Evolutionary conservation across 1,140 invertebrate genomes (phyloP).

Genomic region (Leptinotarsa texana): DNA sequence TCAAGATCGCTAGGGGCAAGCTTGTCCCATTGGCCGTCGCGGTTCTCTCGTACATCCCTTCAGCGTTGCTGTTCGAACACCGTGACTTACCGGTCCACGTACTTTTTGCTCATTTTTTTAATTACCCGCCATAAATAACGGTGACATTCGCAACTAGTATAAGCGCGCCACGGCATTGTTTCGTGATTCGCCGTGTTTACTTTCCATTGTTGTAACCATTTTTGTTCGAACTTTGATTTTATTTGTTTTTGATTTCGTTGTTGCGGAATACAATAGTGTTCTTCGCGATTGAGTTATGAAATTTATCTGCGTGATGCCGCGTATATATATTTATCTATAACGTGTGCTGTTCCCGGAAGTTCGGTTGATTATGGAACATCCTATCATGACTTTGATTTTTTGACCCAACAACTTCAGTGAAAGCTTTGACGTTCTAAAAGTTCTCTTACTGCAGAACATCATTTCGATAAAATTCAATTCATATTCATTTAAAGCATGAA

Average conservation of each 20-base stretch:
- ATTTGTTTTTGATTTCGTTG: neutral
- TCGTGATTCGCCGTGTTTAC: conserved; percentile 18
- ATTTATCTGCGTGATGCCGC: neutral
- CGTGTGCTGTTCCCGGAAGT: neutral
- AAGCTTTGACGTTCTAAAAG: too few relatives aligned
- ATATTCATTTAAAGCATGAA: too few relatives aligned
- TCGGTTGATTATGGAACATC: too few relatives aligned
- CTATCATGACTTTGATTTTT: too few relatives aligned
- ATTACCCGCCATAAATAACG: conserved; percentile 15
- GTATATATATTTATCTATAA: neutral
- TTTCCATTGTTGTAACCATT: conserved; percentile 8
- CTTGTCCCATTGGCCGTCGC: conserved; percentile 30
- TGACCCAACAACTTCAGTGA: too few relatives aligned
- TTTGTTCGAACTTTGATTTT: conserved; percentile 8
- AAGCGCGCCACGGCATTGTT: neutral
- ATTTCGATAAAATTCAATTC: too few relatives aligned
- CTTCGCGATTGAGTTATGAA: neutral
- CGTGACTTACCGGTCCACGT: conserved; percentile 36
- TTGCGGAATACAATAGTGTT: neutral
- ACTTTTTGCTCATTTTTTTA: conserved; percentile 26
- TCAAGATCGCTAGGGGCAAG: conserved; percentile 34
- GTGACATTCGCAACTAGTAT: conserved; percentile 10
- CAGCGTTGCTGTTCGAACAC: conserved; percentile 21
- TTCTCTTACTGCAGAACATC: too few relatives aligned
- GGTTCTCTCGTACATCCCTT: conserved; percentile 10